Evolutionary conservation across 2,113 vertebrate genomes (phyloP), one percentile per base, ranked within the genome.

Genomic region (Lycocorax pyrrhopterus): DNA sequence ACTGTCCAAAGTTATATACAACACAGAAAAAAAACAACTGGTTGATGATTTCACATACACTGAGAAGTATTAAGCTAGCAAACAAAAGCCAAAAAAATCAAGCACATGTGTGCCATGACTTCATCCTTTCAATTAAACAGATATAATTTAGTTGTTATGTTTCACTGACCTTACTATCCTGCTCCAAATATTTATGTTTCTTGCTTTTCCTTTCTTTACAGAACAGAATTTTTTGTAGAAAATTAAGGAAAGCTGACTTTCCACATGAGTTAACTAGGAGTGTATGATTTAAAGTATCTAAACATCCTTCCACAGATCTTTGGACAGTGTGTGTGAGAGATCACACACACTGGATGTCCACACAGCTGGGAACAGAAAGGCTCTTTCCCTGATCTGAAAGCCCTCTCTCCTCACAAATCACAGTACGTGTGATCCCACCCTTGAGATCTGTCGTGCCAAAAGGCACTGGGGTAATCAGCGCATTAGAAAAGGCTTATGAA

Each of bases 381-480:
- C 37, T 80, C 59, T 9, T 56, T 58, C 20, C 14, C 44, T 44
- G 27, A 39, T 44, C 18, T 15, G 33, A 55, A 59, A 11, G 33
- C 20, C 4, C 6, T 14, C 14, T 35, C 25, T 35, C 27, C 55
- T 59, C n/a, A 41, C 37, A 66, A 62, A 62, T 41, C 20, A 52
- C 49, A 63, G 35, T 23, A 59, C 0, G 0, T 5, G 11, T 7
- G 10, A 84, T 41, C 46, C 29, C n/a, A n/a, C 3, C 3, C 14
- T n/a, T 12, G 3, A 5, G 5, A 41, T 7, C 16, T 15, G 13
- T 33, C 23, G 10, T 55, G 37, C 3, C 53, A 81, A 49, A 86
- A 20, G 15, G 13, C 25, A 29, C 39, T 47, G 13, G 27, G 25
- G 13, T 49, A 83, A 51, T 7, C 44, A 32, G 23, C 3, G 9